A percentile compares a stretch with the other conserved stretches of the same genome.
Conservation (phyloP, 1,140 invertebrate species). For the Argopecten irradians region DNA sequence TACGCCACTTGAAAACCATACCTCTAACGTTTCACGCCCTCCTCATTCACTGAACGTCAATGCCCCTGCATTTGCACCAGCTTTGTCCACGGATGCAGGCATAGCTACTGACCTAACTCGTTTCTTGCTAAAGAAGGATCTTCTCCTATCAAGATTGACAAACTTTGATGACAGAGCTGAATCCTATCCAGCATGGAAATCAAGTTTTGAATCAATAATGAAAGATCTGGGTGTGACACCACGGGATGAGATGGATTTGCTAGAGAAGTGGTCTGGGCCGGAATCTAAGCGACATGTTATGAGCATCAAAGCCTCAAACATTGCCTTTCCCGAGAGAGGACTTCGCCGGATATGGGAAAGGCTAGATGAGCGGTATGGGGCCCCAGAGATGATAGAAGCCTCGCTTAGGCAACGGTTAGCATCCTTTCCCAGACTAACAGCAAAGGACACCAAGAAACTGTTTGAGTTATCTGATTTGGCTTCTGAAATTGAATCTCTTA, state of each 20-base stretch:
- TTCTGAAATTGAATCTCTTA: conserved; percentile 52
- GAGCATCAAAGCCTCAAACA: conserved; percentile 48
- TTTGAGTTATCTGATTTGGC: conserved; percentile 54
- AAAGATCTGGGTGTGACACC: conserved; percentile 32
- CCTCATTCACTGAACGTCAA: background rate
- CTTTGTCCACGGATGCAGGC: background rate
- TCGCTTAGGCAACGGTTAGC: conserved; percentile 41
- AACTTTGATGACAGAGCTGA: conserved; percentile 41
- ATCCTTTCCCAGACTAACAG: conserved; percentile 43
- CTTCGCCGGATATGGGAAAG: conserved; percentile 46
- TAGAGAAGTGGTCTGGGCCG: conserved; percentile 54
- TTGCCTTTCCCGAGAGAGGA: conserved; percentile 26
- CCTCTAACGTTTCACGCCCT: background rate
- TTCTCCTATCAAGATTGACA: conserved; percentile 45
- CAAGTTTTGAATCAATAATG: conserved; percentile 37
- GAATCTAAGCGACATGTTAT: conserved; percentile 45
- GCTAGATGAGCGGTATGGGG: conserved; percentile 51
- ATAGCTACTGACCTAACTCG: conserved; percentile 25
- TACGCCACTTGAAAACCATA: background rate
- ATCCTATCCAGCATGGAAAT: conserved; percentile 46
- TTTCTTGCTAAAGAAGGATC: conserved; percentile 47
- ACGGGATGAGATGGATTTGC: conserved; percentile 53
- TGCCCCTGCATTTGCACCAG: background rate
- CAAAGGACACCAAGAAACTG: conserved; percentile 49
- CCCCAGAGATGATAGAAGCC: conserved; percentile 49